These are phyloP conservation scores for Sceliomorpha sp. DNA, from an alignment of 2,888 invertebrate genomes.

Conservation along the genomic window DNA sequence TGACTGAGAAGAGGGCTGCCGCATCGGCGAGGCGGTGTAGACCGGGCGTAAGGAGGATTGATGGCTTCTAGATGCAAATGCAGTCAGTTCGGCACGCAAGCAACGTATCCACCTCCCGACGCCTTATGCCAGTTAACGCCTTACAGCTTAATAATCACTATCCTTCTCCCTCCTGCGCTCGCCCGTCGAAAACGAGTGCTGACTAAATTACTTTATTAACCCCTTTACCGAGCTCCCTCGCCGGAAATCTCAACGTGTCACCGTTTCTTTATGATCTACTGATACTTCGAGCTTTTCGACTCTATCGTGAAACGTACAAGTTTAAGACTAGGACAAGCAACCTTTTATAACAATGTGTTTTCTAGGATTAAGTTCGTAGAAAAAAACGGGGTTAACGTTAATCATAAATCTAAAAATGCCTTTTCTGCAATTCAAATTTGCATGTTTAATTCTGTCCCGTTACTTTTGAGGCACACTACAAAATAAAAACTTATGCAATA, in stretches of 20 bases:
- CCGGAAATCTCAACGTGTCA: slow-evolving; percentile 56
- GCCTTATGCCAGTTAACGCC: slow-evolving; percentile 81
- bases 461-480: no score
- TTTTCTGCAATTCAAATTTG: no score
- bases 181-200: slow-evolving; percentile 55
- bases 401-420: no score
- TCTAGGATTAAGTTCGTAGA: no score
- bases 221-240: slow-evolving; percentile 57
- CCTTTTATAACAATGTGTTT: no score
- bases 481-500: no score
- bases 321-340: no score
- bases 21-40: slow-evolving; percentile 62
- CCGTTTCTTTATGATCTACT: slow-evolving; percentile 41
- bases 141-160: slow-evolving; percentile 80
- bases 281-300: slow-evolving; percentile 36
- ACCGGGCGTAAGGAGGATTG: slow-evolving; percentile 80
- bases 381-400: no score
- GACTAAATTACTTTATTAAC: slow-evolving; percentile 71
- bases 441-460: no score
- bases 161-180: slow-evolving; percentile 61
- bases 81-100: slow-evolving; percentile 78
- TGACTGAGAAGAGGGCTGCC: slow-evolving; percentile 57
- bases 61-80: slow-evolving; percentile 81
- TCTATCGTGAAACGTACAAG: slow-evolving; percentile 30
- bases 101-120: slow-evolving; percentile 77